A percentile compares a stretch with the other conserved stretches of the same genome.
These are phyloP conservation scores for Antigone vipio DNA, from an alignment of 2,113 vertebrate genomes.

Conservation along the genomic window DNA sequence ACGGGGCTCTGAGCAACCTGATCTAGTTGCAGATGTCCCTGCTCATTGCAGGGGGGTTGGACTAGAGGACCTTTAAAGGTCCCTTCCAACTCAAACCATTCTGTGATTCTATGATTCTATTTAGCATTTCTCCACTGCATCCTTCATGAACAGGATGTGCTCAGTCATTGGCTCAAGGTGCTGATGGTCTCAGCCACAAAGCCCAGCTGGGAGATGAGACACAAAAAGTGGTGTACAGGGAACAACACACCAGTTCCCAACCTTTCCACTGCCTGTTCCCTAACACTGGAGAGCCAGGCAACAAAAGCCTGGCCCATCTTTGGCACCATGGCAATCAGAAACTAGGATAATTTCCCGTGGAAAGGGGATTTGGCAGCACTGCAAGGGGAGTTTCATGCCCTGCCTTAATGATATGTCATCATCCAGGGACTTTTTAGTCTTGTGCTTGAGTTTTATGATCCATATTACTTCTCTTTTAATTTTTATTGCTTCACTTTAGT, in stretches of 20 bases:
- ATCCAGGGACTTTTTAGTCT: background rate
- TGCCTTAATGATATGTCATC: background rate
- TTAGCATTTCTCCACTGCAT: background rate
- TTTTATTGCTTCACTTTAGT: slow-evolving; percentile 25
- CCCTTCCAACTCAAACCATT: background rate
- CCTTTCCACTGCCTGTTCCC: background rate
- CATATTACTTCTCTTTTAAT: slow-evolving; percentile 20
- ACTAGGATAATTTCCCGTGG: background rate
- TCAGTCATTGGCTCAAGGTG: background rate
- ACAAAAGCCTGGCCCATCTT: background rate
- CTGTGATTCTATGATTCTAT: background rate
- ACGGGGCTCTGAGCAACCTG: background rate
- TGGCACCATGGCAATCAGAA: background rate
- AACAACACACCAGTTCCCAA: background rate
- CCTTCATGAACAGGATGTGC: background rate
- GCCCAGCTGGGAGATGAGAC: background rate
- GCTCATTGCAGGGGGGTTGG: background rate
- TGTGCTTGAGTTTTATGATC: slow-evolving; percentile 24
- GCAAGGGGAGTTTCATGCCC: background rate
- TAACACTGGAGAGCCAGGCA: background rate
- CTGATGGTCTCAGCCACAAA: background rate
- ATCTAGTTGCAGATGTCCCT: too few species aligned
- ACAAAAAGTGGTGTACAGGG: background rate
- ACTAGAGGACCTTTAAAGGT: background rate
- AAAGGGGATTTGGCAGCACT: background rate